Evolutionary conservation across 2,888 invertebrate species (phyloP).

Genomic region (Agrilus biguttatus): DNA sequence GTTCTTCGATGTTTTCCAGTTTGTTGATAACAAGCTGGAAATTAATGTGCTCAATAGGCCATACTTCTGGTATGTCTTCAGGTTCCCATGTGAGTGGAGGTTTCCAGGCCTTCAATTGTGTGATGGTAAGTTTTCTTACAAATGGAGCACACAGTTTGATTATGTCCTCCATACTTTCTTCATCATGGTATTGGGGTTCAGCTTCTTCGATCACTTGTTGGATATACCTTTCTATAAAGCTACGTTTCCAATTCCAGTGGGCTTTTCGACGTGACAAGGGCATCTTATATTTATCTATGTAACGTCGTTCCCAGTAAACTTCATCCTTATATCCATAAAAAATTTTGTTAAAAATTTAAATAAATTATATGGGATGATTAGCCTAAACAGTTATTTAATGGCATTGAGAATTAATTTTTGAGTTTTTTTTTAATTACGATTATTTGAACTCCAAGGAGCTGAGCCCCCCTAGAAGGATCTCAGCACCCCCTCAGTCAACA

Average conservation of each 20-base stretch:
- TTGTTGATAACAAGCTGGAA: constrained; percentile 37
- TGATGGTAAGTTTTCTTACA: constrained; percentile 35
- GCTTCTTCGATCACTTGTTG: constrained; percentile 25
- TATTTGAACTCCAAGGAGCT: too few relatives aligned
- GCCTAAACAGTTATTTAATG: too few relatives aligned
- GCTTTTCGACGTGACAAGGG: constrained; percentile 15
- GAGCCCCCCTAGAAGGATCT: too few relatives aligned
- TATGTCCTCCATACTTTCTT: constrained; percentile 23
- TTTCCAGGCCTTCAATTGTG: constrained; percentile 38
- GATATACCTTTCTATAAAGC: constrained; percentile 27
- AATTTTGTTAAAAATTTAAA: background rate
- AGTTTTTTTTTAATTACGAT: too few relatives aligned
- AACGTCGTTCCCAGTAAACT: constrained; percentile 50
- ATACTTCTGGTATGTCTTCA: constrained; percentile 28
- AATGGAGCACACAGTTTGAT: constrained; percentile 31
- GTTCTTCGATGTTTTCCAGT: constrained; percentile 39
- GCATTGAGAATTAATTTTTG: too few relatives aligned
- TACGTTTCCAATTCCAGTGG: constrained; percentile 27
- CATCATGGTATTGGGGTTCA: constrained; percentile 26
- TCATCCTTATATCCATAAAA: constrained; percentile 27
- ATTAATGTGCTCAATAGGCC: constrained; percentile 41
- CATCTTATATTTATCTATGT: constrained; percentile 22
- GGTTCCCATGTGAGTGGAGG: constrained; percentile 31
- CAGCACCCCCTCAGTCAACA: too few relatives aligned
- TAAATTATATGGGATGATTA: too few relatives aligned